These are phyloP conservation scores for Aphrophora alni DNA, from an alignment of 2,888 invertebrate genomes.

Conservation along the genomic window DNA sequence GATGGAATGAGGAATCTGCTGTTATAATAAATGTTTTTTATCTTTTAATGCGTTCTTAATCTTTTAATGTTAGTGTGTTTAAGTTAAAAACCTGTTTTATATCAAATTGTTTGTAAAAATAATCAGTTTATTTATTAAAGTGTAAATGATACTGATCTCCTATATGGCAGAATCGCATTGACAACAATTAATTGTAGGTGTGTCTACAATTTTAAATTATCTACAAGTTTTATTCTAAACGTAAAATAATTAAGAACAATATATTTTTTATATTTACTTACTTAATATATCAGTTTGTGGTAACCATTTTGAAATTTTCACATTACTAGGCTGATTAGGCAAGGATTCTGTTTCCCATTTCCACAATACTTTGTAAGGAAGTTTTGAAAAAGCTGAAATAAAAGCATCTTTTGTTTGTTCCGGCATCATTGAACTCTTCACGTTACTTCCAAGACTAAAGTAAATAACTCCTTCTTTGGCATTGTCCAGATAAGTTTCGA, in stretches of 20 bases:
- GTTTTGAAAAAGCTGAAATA: slow-evolving; percentile 64
- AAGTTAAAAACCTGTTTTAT: too few relatives aligned
- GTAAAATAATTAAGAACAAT: background rate
- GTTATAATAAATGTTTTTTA: too few relatives aligned
- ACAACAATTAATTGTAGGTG: too few relatives aligned
- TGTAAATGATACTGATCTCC: too few relatives aligned
- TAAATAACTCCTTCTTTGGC: slow-evolving; percentile 72
- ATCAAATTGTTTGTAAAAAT: too few relatives aligned
- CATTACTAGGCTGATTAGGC: slow-evolving; percentile 65
- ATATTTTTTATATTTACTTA: slow-evolving; percentile 55
- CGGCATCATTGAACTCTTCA: slow-evolving; percentile 69
- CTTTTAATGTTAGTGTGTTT: too few relatives aligned
- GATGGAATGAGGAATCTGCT: too few relatives aligned
- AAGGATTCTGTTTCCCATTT: slow-evolving; percentile 74
- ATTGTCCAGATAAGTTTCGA: slow-evolving; percentile 69
- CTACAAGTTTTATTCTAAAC: too few relatives aligned
- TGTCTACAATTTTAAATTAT: too few relatives aligned
- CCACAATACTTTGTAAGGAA: slow-evolving; percentile 77
- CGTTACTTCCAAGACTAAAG: slow-evolving; percentile 78
- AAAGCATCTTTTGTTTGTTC: slow-evolving; percentile 65
- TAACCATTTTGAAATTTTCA: slow-evolving; percentile 69
- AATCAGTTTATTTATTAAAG: too few relatives aligned
- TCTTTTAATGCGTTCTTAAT: too few relatives aligned
- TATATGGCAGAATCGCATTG: too few relatives aligned
- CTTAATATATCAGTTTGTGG: slow-evolving; percentile 82